Evolutionary conservation across 2,797 vertebrate genomes (phyloP).

Genomic region (Nannoperca australis): DNA sequence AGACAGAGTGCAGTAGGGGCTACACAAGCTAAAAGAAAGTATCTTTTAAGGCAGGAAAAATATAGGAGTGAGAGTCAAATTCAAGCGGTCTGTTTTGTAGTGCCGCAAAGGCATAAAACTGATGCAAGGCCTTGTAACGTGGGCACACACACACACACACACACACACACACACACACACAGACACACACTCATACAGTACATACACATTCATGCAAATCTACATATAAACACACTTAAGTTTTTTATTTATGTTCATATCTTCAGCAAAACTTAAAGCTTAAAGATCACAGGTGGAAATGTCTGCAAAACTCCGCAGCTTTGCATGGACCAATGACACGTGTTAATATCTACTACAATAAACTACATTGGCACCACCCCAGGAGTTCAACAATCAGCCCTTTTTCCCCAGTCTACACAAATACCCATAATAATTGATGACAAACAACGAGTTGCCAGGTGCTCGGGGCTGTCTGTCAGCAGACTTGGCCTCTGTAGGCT

Average conservation of each 20-base stretch:
- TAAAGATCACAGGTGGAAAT: slow-evolving; percentile 52
- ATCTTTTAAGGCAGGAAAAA: slow-evolving; percentile 59
- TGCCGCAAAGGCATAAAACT: slow-evolving; percentile 62
- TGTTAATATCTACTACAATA: slow-evolving; percentile 40
- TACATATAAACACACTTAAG: slow-evolving; percentile 12
- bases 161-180: slow-evolving; percentile 15
- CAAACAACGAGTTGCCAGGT: slow-evolving; percentile 33
- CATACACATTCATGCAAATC: slow-evolving; percentile 16
- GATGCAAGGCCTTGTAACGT: slow-evolving; percentile 75
- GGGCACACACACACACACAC: slow-evolving; percentile 10
- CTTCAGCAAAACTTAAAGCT: slow-evolving; percentile 49
- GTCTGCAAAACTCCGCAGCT: slow-evolving; percentile 39
- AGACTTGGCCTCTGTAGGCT: not conserved
- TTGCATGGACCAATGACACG: slow-evolving; percentile 12
- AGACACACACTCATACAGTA: not conserved
- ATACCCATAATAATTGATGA: slow-evolving; percentile 42
- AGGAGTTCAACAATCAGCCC: slow-evolving; percentile 16
- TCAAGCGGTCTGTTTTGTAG: slow-evolving; percentile 59
- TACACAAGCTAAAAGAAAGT: slow-evolving; percentile 40
- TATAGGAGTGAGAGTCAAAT: slow-evolving; percentile 54
- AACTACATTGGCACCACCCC: not conserved
- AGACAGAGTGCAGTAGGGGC: slow-evolving; percentile 47
- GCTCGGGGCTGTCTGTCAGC: slow-evolving; percentile 11
- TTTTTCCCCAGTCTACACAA: slow-evolving; percentile 3
- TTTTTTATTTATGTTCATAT: slow-evolving; percentile 51